Evolutionary conservation across 2,888 invertebrate species (phyloP), one percentile per base, ranked within the genome.

Genomic region (Cantharis rustica): DNA sequence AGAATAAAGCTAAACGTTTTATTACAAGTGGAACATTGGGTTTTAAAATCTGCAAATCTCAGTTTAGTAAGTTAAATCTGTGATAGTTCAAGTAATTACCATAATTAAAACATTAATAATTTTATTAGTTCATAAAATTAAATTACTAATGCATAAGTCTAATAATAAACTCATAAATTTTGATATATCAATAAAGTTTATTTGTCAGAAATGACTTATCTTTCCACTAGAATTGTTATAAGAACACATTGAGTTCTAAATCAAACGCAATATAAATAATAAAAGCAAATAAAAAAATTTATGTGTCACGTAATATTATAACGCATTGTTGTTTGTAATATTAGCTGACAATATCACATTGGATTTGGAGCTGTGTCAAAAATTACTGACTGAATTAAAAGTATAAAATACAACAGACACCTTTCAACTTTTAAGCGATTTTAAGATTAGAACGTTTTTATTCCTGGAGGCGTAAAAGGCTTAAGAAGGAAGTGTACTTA

Each of bases 401-500:
- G 47, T 47, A 26, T 68, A 64, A 61, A 68, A 75, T 16, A 17
- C 15, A 31, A n/a, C 47, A 15, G 17, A 69, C 61, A 69, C 23
- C 71, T 71, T 61, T 71, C 62, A 47, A 47, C 13, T 47, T 47
- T 64, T 31, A 72, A 23, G 63, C 26, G 27, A 64, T 27, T 64
- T 70, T 23, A 64, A 72, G 26, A 66, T 72, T 64, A 26, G 13
- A 66, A 72, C 13, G 26, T 27, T 73, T 62, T 66, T 66, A 20
- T 15, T 66, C 16, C 16, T 66, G 17, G 23, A 66, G 23, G 13
- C 64, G 64, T 66, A 66, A 66, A 66, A 66, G 64, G 64, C 64
- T 66, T 66, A 66, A 70, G 47, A 23, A 70, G 61, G 61, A 70
- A 47, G 16, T 47, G 17, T 74, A 83, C 86, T 87, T 84, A 91